Base-by-base conservation (phyloP, 2,113 vertebrate species). In the Balaenoptera acutorostrata region DNA sequence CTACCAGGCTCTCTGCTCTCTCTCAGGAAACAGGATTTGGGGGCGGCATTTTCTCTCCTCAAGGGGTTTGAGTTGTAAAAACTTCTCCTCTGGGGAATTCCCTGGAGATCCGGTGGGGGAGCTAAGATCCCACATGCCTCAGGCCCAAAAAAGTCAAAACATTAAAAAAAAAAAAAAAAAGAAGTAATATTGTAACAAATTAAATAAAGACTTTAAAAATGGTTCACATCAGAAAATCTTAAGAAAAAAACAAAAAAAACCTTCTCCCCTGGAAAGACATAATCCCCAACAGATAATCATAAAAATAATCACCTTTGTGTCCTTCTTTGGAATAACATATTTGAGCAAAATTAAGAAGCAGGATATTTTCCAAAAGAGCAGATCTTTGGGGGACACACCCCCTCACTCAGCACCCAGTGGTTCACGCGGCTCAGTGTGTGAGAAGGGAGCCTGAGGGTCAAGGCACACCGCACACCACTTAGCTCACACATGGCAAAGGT, bases 401-500 rank as follows among this genome's bases (percentile, higher is more conserved):
- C 17, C 8, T 29, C 59, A 23, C 6, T 31, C 52, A 14, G 27
- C 36, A 15, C 21, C 29, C 17, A 2, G 46, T 6, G n/a, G 12
- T 0, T 52, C 8, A 5, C 1, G 1, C 17, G 27, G 12, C 90
- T 78, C 78, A 55, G 91, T 15, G 3, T 21, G 5, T 0, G 33
- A 46, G 46, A 14, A 44, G 55, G 14, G n/a, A 27, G 13, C n/a
- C 5, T 9, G 1, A 0, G 6, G 2, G 27, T 66, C 5, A 39
- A 29, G 52, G 44, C 0, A 18, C 1, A 8, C 4, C 2, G 68
- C 33, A 15, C 69, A 11, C 41, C 3, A 5, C 18, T 7, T 17
- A 17, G 46, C 46, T 23, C 5, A 2, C 31, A 1, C 1, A 3
- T 23, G 21, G 23, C 61, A 10, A 46, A 27, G 49, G n/a, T 17